Percentiles rank a stretch among this genome's conserved stretches.
phyloP scores from a whole-genome alignment of 2,797 vertebrate genomes.

The Dipus sagitta region DNA sequence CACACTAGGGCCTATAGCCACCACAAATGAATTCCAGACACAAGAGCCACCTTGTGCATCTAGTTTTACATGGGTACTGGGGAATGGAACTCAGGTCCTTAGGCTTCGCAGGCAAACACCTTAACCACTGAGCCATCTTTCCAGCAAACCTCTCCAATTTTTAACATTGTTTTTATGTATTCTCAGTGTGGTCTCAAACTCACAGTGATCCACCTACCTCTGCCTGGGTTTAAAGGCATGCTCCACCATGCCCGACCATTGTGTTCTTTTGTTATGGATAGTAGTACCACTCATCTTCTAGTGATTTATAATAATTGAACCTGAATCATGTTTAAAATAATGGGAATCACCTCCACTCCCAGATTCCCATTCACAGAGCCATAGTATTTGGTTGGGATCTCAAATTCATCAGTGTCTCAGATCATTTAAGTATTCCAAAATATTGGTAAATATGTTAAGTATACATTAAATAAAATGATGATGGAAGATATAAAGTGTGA shows the following conservation, averaged over 20 bases:
- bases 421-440: constrained; percentile 1
- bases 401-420: not conserved
- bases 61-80: too few relatives aligned
- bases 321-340: not conserved
- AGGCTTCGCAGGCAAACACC: too few relatives aligned
- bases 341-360: not conserved
- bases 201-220: too few relatives aligned
- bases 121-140: too few relatives aligned
- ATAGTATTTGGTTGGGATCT: not conserved
- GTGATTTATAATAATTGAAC: not conserved
- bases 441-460: not conserved
- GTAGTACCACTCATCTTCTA: not conserved
- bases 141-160: too few relatives aligned
- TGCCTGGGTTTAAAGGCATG: too few relatives aligned
- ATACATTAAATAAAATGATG: constrained; percentile 16
- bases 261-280: constrained; percentile 8
- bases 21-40: too few relatives aligned
- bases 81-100: too few relatives aligned
- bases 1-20: too few relatives aligned
- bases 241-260: not conserved
- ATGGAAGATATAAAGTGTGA: not conserved
- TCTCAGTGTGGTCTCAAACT: too few relatives aligned
- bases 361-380: not conserved
- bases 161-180: too few relatives aligned
- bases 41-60: too few relatives aligned